Percentiles rank a stretch among this genome's conserved stretches.
Evolutionary conservation across 2,888 invertebrate species (phyloP).

Genomic region (Pandemis heparana): DNA sequence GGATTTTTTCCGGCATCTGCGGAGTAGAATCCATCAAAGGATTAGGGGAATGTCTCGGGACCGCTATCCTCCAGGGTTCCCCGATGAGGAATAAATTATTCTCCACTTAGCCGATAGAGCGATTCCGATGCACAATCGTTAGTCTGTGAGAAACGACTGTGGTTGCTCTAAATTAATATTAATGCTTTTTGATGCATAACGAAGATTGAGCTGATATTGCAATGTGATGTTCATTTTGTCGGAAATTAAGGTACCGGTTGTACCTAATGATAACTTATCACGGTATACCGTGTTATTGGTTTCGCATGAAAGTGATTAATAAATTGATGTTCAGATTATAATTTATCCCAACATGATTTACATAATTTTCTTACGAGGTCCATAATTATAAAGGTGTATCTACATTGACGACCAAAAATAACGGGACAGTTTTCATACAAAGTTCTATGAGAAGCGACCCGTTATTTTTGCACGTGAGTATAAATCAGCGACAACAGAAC

Average conservation of each 20-base stretch:
- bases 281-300: not conserved
- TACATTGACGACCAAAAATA: no score
- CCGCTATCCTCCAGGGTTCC: conserved; percentile 73
- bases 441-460: no score
- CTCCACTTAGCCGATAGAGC: conserved; percentile 71
- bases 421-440: no score
- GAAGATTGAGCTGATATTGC: not conserved
- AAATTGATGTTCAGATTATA: not conserved
- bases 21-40: conserved; percentile 81
- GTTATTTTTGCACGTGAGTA: no score
- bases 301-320: not conserved
- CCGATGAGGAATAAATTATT: conserved; percentile 80
- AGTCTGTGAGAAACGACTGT: conserved; percentile 38
- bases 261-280: not conserved
- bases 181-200: conserved; percentile 23
- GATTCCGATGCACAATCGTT: conserved; percentile 55
- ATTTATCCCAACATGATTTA: no score
- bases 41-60: conserved; percentile 75
- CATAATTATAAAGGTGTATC: no score
- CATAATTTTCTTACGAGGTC: no score
- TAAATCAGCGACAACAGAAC: no score
- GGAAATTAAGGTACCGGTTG: not conserved
- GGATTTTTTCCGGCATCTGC: conserved; percentile 65
- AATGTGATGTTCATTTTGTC: not conserved
- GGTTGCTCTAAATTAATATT: conserved; percentile 30